Percentiles rank a stretch among this genome's conserved stretches.
Conservation (phyloP, 1,140 invertebrate genomes). For the Heliconius eleuchia region DNA sequence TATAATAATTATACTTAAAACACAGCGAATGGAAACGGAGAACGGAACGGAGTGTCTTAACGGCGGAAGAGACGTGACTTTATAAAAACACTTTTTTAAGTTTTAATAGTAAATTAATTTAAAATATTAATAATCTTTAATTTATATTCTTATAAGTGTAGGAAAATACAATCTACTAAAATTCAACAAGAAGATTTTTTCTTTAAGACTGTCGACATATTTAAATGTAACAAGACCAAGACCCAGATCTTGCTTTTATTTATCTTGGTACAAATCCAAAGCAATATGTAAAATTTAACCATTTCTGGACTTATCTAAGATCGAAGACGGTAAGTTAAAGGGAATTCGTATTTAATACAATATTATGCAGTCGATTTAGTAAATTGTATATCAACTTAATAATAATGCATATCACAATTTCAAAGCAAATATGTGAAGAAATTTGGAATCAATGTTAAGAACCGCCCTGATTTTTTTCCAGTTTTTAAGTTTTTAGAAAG, state of each 20-base stretch:
- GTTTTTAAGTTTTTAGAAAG: no score
- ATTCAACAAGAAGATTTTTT: neutral
- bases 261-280: neutral
- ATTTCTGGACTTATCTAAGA: neutral
- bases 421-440: neutral
- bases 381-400: neutral
- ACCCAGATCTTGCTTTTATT: neutral
- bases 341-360: neutral
- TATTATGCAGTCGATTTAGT: neutral
- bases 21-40: no score
- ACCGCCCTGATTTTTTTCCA: no score
- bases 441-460: neutral
- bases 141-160: no score
- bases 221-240: neutral
- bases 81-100: no score
- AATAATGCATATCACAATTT: neutral
- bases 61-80: no score
- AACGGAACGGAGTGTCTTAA: no score
- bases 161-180: neutral
- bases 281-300: neutral
- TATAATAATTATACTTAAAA: no score
- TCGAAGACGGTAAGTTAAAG: neutral
- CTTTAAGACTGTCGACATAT: neutral
- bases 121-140: no score
- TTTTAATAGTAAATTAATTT: no score